These are phyloP conservation scores for Acholoe squamosa DNA, from an alignment of 2,888 invertebrate species.

Conservation along the genomic window DNA sequence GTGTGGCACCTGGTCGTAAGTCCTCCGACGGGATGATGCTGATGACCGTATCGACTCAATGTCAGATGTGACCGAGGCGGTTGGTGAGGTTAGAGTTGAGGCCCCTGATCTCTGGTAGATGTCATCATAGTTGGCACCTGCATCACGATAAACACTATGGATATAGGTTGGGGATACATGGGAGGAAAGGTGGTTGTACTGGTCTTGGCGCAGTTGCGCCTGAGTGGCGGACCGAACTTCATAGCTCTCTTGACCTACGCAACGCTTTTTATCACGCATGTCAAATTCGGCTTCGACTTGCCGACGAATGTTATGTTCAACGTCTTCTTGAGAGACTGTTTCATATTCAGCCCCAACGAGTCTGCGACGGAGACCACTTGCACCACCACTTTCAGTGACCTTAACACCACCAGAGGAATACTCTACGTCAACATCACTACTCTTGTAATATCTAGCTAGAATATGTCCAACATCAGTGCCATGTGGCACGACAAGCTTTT, in stretches of 20 bases:
- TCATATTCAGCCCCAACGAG: background rate
- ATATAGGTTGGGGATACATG: slow-evolving; percentile 49
- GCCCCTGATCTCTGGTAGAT: slow-evolving; percentile 65
- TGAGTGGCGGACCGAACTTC: slow-evolving; percentile 37
- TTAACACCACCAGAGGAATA: slow-evolving; percentile 21
- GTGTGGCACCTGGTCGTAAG: slow-evolving; percentile 66
- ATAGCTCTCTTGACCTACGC: slow-evolving; percentile 7
- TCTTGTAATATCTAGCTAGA: slow-evolving; percentile 65
- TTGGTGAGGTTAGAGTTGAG: slow-evolving; percentile 48
- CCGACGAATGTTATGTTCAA: slow-evolving; percentile 50
- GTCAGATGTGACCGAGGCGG: slow-evolving; percentile 64
- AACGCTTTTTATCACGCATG: slow-evolving; percentile 43
- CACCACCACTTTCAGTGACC: background rate
- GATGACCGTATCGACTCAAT: slow-evolving; percentile 67
- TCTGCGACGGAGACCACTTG: background rate
- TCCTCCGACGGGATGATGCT: slow-evolving; percentile 7
- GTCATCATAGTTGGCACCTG: slow-evolving; percentile 69
- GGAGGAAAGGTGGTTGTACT: slow-evolving; percentile 53
- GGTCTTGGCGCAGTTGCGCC: background rate
- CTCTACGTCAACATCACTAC: slow-evolving; percentile 66
- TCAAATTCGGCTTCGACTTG: slow-evolving; percentile 67
- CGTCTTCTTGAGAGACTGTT: background rate
- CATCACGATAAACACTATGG: slow-evolving; percentile 59
- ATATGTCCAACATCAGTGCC: slow-evolving; percentile 68
- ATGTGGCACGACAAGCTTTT: slow-evolving; percentile 69